These are phyloP conservation scores for Chironomus tepperi DNA, from an alignment of 1,140 invertebrate species.

Conservation along the genomic window DNA sequence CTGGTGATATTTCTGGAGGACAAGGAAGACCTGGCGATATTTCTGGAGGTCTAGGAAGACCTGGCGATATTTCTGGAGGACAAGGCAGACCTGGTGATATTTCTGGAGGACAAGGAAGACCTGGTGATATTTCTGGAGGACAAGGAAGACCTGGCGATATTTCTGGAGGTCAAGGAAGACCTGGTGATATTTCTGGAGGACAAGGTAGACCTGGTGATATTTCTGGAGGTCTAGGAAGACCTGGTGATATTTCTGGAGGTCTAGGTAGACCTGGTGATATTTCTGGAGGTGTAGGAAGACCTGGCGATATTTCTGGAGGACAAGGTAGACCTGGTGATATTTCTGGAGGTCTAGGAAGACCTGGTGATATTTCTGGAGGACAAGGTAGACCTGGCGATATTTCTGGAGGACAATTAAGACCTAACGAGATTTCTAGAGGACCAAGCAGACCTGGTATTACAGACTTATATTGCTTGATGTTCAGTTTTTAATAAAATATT, in stretches of 20 bases:
- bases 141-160: neutral
- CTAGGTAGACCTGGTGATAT: neutral
- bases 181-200: neutral
- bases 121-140: constrained; percentile 25
- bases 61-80: constrained; percentile 27
- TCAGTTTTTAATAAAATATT: no score
- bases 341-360: no score
- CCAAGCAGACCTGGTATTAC: neutral
- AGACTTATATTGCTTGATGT: no score
- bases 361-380: no score
- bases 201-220: neutral
- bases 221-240: neutral
- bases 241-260: neutral
- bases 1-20: neutral
- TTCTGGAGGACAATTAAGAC: neutral
- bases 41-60: no score
- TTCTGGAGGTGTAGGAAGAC: neutral
- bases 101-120: no score
- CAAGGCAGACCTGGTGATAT: no score
- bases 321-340: neutral
- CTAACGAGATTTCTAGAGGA: neutral
- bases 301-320: neutral
- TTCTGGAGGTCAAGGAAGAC: neutral
- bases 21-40: neutral
- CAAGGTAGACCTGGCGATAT: neutral